Base-by-base conservation (phyloP, 2,797 vertebrate genomes). In the Enteromius thamalakanensis region DNA sequence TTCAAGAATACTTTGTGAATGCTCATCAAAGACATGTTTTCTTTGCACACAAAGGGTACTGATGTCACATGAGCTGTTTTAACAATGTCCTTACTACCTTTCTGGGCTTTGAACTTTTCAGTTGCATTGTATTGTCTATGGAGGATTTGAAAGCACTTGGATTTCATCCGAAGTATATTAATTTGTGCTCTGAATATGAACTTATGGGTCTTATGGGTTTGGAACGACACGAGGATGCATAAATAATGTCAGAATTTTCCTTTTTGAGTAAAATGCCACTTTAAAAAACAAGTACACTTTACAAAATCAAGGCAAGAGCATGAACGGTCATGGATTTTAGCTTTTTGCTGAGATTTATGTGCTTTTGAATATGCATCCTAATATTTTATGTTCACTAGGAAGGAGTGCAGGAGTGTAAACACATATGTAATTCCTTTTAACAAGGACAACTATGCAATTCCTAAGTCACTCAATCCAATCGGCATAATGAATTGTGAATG, bases 401-500 rank as follows among this genome's bases (percentile, higher is more conserved):
- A 21, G 8, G 8, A 49, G 40, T 42, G 40, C 8, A 42, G 40
- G 40, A 42, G 40, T 42, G 40, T 42, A 42, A 42, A 79, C 3
- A 29, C 37, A 32, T 10, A 21, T 49, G 2, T 17, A 26, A 49
- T 81, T 70, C 60, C 34, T 72, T 75, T 81, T 37, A 65, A 74
- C 45, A 51, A 49, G 29, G 29, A 49, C 42, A 75, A 42, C 42
- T 37, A 75, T 49, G 2, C 23, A 26, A 49, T 81, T 70, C 60
- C 34, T 72, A 60, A n/a, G 19, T 32, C 55, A 62, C 67, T 67
- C 37, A 75, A 42, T 55, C 32, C 47, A 82, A 14, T 67, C 40
- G 42, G 34, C 47, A 6, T 10, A 76, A 74, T 75, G 23, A 76
- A 76, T 51, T 74, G 70, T 64, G 11, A 67, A 64, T 71, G 19